A percentile compares a stretch with the other conserved stretches of the same genome.
These are phyloP conservation scores for Corythornis leucogaster DNA, from an alignment of 2,797 vertebrate genomes.

Conservation along the genomic window DNA sequence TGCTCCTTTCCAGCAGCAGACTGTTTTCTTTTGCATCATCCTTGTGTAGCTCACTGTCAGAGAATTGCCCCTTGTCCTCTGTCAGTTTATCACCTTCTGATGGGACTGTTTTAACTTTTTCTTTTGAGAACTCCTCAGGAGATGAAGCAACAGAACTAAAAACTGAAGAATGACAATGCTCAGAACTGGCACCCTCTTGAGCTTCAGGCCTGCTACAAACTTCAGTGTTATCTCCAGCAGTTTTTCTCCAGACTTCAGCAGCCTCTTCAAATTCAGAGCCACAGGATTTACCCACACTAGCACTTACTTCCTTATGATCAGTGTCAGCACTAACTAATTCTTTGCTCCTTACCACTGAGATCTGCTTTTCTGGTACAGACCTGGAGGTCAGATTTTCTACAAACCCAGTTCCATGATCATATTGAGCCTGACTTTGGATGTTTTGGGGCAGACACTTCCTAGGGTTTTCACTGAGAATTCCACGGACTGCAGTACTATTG, in stretches of 20 bases:
- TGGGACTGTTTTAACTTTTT: background rate
- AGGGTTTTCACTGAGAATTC: background rate
- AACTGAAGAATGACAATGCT: slow-evolving; percentile 15
- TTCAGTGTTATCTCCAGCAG: background rate
- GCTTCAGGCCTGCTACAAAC: background rate
- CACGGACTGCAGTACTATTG: background rate
- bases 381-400: background rate
- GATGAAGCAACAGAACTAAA: slow-evolving; percentile 37
- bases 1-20: background rate
- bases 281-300: background rate
- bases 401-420: background rate
- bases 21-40: background rate
- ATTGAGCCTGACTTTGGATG: background rate
- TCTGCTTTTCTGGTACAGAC: background rate
- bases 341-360: background rate
- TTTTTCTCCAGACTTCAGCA: slow-evolving; percentile 1
- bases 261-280: slow-evolving; percentile 10
- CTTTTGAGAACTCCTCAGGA: slow-evolving; percentile 27
- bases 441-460: background rate
- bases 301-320: background rate
- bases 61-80: slow-evolving; percentile 24
- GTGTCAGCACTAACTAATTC: background rate
- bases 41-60: background rate
- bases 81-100: slow-evolving; percentile 23
- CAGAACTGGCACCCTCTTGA: background rate